Evolutionary conservation across 2,888 invertebrate genomes (phyloP).

Genomic region (Oxyscelio sp.): DNA sequence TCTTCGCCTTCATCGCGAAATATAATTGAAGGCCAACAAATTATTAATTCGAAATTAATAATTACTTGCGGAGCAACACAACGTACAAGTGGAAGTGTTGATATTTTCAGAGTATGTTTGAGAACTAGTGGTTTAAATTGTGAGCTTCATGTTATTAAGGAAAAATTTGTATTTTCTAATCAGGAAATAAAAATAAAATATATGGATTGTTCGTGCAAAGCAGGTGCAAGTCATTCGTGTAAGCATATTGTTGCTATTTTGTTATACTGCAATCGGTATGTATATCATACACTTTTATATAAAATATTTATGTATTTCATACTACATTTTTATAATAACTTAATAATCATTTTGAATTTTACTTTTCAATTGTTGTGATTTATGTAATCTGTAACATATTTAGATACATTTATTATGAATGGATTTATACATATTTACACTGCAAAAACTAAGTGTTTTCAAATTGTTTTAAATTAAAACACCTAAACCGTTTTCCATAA

Average conservation of each 20-base stretch:
- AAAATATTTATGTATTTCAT: no score
- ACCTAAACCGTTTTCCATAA: no score
- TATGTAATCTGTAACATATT: no score
- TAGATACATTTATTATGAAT: no score
- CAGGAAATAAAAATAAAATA: conserved; percentile 3
- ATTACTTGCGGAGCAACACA: conserved; percentile 18
- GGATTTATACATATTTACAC: no score
- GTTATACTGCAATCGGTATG: conserved; percentile 25
- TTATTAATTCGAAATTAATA: conserved; percentile 33
- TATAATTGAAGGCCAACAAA: conserved; percentile 31
- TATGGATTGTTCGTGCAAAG: no score
- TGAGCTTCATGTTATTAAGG: conserved; percentile 12
- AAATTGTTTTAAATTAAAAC: no score
- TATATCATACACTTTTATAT: neutral
- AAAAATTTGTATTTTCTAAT: conserved; percentile 14
- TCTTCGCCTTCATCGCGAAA: conserved; percentile 18
- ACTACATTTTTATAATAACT: no score
- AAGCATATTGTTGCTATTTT: conserved; percentile 18
- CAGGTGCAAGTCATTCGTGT: no score
- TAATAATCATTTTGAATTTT: no score
- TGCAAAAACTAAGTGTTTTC: no score
- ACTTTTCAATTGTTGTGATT: no score
- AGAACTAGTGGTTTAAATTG: conserved; percentile 12
- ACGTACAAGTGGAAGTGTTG: neutral
- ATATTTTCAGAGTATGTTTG: conserved; percentile 9